Percentiles rank a stretch among this genome's conserved stretches.
phyloP scores from a whole-genome alignment of 2,888 invertebrate genomes.

The Aleiodes testaceus region DNA sequence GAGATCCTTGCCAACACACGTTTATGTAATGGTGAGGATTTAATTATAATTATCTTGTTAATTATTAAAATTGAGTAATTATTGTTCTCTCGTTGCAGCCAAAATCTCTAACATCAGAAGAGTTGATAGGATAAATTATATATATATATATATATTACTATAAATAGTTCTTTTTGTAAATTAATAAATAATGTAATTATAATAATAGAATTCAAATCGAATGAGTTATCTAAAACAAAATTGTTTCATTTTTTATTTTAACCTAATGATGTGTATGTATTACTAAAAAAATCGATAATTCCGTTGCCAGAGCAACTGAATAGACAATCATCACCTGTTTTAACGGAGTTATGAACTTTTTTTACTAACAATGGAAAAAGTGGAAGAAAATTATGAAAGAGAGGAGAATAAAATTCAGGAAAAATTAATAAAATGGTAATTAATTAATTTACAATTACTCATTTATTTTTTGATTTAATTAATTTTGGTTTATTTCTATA shows the following conservation, averaged over 20 bases:
- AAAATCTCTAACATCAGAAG: constrained; percentile 62
- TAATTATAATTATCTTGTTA: not conserved
- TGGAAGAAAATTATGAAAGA: constrained; percentile 40
- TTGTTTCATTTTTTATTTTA: constrained; percentile 5
- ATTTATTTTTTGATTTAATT: constrained; percentile 17
- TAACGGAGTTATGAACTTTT: not conserved
- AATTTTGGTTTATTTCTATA: constrained; percentile 4
- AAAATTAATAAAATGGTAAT: constrained; percentile 57
- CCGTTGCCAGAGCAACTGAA: constrained; percentile 6
- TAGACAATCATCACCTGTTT: constrained; percentile 8
- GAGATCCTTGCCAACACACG: constrained; percentile 78
- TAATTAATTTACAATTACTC: constrained; percentile 27
- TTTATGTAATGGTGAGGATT: constrained; percentile 78
- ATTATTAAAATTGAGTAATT: not conserved
- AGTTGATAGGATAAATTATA: constrained; percentile 49
- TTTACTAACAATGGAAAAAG: constrained; percentile 11
- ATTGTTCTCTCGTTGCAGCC: constrained; percentile 61
- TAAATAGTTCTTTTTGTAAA: constrained; percentile 15
- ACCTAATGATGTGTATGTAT: no score
- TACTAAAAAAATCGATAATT: constrained; percentile 1
- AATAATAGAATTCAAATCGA: constrained; percentile 22
- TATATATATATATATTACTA: not conserved
- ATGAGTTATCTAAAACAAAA: constrained; percentile 49
- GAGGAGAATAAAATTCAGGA: constrained; percentile 55
- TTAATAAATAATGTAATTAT: constrained; percentile 42